Base-by-base conservation (phyloP, 2,113 vertebrate species). In the Triplophysa rosa region DNA sequence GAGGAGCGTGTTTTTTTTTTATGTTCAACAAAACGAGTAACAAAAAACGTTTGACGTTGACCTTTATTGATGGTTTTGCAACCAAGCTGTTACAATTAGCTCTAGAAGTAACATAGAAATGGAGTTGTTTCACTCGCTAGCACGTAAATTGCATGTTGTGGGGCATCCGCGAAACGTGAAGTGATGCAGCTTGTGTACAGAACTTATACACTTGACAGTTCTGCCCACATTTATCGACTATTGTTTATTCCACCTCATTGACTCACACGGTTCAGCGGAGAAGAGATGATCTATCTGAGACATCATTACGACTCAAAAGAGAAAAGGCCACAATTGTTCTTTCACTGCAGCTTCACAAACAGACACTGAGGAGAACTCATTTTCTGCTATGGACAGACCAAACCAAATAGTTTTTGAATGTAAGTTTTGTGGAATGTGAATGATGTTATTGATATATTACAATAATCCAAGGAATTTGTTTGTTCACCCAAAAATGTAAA, bases 351-450 rank as follows among this genome's bases (percentile, higher is more conserved):
- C 64, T 24, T 69, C 45, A n/a, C 76, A 69, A 37, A 3, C 24
- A 40, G 24, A 47, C 52, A 69, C 7, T 37, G 9, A 59, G 71
- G 17, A 58, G 67, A 68, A 11, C 24, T 59, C 47, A 21, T 77
- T 9, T 12, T 10, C 58, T 8, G 33, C 58, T 58, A 33, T 21
- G 65, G 14, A 69, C 66, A 54, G 49, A 33, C 2, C 14, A 2
- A 78, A 64, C 26, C 37, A 56, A 62, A 78, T 70, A 29, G 42
- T 75, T 79, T 63, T 29, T 58, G 47, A 80, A 70, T 23, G 70
- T 61, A 37, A 1, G 37, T 64, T 84, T 84, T 66, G 59, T 69
- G 56, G 24, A 80, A 80, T 29, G 58, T 61, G 67, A 62, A 21
- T 72, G 16, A 66, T 67, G 59, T 71, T 83, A 66, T 59, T 29